Base-by-base conservation (phyloP, 2,888 invertebrate genomes). In the Idaea aversata region DNA sequence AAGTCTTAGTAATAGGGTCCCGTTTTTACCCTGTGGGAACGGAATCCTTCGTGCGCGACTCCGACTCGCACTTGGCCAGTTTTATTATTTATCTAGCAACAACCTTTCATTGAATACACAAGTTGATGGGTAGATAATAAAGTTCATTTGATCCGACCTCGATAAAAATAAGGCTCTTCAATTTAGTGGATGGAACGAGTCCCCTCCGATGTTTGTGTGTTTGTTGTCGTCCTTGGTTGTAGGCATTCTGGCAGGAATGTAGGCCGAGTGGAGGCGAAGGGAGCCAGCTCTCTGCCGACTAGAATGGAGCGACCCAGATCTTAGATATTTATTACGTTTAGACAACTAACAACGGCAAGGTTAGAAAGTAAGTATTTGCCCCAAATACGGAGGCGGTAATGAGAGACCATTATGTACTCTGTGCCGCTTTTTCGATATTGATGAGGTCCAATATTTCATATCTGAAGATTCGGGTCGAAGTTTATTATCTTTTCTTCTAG, bases 171-270 rank as follows among this genome's bases (percentile, higher is more conserved):
- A 67, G 59, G 34, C 34, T 59, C 34, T 59, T 25, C 59, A 59
- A 59, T 16, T 59, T 59, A 25, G 34, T 59, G 7, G 47, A 34
- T 59, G 59, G 5, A 15, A 61, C 64, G 69, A 69, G 69, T 75
- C 70, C 77, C 59, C 25, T 13, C 15, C 59, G 64, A 72, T 69
- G 70, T 75, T 73, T 70, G 64, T 74, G 67, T 69, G 65, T 65
- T 70, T 71, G 73, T 68, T 71, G 70, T 65, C 75, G 84, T 77
- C 86, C 86, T 87, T 85, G 84, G 75, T 79, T 74, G 74, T 77
- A 83, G 84, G 78, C 80, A 82, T 83, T 86, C 72, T 76, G 80
- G 73, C 75, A 74, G 72, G 80, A 84, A 87, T 86, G 81, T 87
- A 87, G 87, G 86, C 83, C 86, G 71, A 68, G 75, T 73, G 75